Evolutionary conservation across 2,113 vertebrate genomes (phyloP).

Genomic region (Centropus bengalensis): DNA sequence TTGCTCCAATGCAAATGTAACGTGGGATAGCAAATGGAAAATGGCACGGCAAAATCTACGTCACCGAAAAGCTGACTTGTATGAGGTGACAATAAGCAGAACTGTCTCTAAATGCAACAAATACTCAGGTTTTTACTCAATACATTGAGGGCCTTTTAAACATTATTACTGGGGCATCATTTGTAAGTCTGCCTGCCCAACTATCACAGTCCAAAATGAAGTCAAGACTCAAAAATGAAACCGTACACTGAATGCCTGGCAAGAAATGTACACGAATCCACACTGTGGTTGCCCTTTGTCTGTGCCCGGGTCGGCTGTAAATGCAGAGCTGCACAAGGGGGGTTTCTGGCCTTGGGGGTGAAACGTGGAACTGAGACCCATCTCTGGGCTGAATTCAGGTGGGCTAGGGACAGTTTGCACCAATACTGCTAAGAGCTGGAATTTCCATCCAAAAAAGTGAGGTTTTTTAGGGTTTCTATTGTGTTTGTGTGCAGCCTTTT

Average conservation of each 20-base stretch:
- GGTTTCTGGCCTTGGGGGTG: background rate
- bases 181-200: background rate
- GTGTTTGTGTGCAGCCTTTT: background rate
- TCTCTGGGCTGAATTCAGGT: background rate
- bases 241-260: background rate
- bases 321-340: rapidly evolving
- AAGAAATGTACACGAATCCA: rapidly evolving
- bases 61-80: slow-evolving; percentile 50
- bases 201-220: background rate
- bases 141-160: slow-evolving; percentile 14
- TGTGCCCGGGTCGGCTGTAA: background rate
- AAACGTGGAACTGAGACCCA: background rate
- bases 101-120: slow-evolving; percentile 63
- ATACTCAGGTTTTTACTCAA: slow-evolving; percentile 34
- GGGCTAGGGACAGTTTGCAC: background rate
- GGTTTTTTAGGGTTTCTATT: background rate
- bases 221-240: background rate
- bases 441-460: background rate
- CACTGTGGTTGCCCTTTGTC: rapidly evolving
- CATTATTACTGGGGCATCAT: background rate
- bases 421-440: background rate
- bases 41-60: slow-evolving; percentile 54
- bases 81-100: slow-evolving; percentile 34
- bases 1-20: slow-evolving; percentile 29
- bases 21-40: slow-evolving; percentile 19